Evolutionary conservation across 2,113 vertebrate species (phyloP), one percentile per base, ranked within the genome.

Genomic region (Cyphomyrus plagiostoma): DNA sequence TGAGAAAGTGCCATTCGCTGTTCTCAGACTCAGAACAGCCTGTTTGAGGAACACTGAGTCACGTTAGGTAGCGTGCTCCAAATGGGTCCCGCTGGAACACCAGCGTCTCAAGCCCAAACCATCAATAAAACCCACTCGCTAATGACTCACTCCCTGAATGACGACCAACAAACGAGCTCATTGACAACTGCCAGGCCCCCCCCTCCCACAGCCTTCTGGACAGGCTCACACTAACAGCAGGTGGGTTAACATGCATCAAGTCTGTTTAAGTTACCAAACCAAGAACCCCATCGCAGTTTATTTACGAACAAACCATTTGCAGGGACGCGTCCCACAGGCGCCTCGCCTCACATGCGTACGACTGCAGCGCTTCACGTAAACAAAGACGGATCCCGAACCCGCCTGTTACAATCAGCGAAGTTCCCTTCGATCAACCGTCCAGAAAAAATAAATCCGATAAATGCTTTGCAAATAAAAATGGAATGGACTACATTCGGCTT

Each of bases 61-160:
- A 87, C 30, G 26, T 53, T 87, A 53, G 85, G 85, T 92, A 92
- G 93, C 92, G 88, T 92, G 93, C 93, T 92, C 90, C 23, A 19
- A 92, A 88, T 84, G 87, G 46, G 77, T 92, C 92, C 91, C 89
- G 88, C 91, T 91, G 91, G 91, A 92, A 66, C 82, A 52, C 13
- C 46, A 89, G 87, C 89, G 88, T 89, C 88, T 89, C 89, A 90
- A 35, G 89, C 90, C 89, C 89, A n/a, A 90, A 90, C 90, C 93
- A 92, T 92, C 91, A 50, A 90, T 91, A 88, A 89, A 93, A 94
- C 94, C 91, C 90, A 92, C 93, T 90, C 4, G 90, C 88, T 80
- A 91, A 87, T 30, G 49, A 90, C 92, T 94, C 91, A 93, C 90
- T 30, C 50, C 26, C 77, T 89, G 83, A 89, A 86, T 13, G 11